Evolutionary conservation across 2,797 vertebrate genomes (phyloP).

Genomic region (Coranthus polyacanthus): DNA sequence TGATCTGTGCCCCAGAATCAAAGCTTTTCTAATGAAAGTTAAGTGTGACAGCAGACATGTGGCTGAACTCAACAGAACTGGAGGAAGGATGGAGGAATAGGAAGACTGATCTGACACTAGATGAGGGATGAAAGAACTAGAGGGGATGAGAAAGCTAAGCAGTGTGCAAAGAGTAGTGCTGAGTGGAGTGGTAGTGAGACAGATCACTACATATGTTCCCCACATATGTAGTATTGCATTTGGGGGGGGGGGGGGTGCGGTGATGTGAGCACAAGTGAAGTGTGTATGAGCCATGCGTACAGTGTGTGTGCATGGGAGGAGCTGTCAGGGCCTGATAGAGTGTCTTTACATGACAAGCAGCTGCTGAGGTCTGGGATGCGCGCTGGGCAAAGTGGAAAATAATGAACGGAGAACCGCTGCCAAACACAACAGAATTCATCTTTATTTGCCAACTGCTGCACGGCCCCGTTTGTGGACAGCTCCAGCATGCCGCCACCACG

Average conservation of each 20-base stretch:
- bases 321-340: slow-evolving; percentile 97
- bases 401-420: slow-evolving; percentile 90
- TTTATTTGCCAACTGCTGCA: slow-evolving; percentile 93
- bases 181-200: slow-evolving; percentile 76
- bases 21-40: slow-evolving; percentile 47
- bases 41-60: slow-evolving; percentile 60
- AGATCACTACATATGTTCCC: slow-evolving; percentile 82
- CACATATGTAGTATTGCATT: slow-evolving; percentile 73
- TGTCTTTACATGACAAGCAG: slow-evolving; percentile 95
- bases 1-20: slow-evolving; percentile 27
- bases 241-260: slow-evolving; percentile 27
- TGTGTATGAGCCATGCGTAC: slow-evolving; percentile 71
- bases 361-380: slow-evolving; percentile 93
- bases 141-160: slow-evolving; percentile 64
- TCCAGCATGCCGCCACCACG: slow-evolving; percentile 72
- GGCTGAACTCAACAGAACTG: slow-evolving; percentile 62
- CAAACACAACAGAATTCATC: slow-evolving; percentile 94
- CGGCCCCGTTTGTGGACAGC: slow-evolving; percentile 81
- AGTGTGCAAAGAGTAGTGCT: slow-evolving; percentile 70
- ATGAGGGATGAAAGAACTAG: slow-evolving; percentile 66
- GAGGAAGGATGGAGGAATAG: slow-evolving; percentile 46
- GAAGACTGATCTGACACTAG: slow-evolving; percentile 63
- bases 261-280: slow-evolving; percentile 58
- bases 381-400: slow-evolving; percentile 91
- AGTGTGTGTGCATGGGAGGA: slow-evolving; percentile 79